Evolutionary conservation across 2,113 vertebrate genomes (phyloP).

Genomic region (Aleadryas rufinucha): DNA sequence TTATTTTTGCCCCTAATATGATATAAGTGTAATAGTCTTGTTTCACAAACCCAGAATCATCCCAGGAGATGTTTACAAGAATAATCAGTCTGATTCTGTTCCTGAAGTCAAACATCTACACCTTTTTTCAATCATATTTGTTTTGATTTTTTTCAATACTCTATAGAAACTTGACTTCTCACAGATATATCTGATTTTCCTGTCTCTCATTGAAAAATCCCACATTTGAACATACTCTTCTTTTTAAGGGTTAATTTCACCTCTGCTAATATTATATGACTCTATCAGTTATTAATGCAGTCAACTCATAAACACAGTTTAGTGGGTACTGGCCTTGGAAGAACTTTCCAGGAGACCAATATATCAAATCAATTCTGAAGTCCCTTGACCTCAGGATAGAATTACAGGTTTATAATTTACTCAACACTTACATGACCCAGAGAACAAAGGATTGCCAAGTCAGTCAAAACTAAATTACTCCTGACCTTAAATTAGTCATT

Average conservation of each 20-base stretch:
- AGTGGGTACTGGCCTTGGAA: constrained; percentile 35
- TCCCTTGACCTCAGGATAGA: constrained; percentile 51
- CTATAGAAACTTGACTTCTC: not conserved
- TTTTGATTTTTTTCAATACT: not conserved
- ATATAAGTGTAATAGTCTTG: not conserved
- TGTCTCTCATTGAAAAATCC: not conserved
- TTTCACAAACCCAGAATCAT: not conserved
- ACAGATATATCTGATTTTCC: not conserved
- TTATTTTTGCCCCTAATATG: not conserved
- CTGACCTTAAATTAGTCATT: constrained; percentile 46
- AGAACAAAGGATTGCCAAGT: constrained; percentile 54
- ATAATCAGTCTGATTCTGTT: not conserved
- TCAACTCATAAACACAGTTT: constrained; percentile 42
- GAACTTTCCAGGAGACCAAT: constrained; percentile 41
- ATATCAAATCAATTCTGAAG: constrained; percentile 53
- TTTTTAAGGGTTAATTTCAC: constrained; percentile 3
- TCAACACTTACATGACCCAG: constrained; percentile 50
- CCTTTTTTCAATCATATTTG: not conserved
- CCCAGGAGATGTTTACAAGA: not conserved
- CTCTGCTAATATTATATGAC: not conserved
- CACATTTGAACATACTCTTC: not conserved
- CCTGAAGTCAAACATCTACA: not conserved
- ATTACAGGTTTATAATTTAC: constrained; percentile 65
- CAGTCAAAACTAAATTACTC: constrained; percentile 44
- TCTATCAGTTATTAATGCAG: constrained; percentile 48